Conservation (phyloP, 2,797 vertebrate genomes). For the Odontamblyopus lacepedii region DNA sequence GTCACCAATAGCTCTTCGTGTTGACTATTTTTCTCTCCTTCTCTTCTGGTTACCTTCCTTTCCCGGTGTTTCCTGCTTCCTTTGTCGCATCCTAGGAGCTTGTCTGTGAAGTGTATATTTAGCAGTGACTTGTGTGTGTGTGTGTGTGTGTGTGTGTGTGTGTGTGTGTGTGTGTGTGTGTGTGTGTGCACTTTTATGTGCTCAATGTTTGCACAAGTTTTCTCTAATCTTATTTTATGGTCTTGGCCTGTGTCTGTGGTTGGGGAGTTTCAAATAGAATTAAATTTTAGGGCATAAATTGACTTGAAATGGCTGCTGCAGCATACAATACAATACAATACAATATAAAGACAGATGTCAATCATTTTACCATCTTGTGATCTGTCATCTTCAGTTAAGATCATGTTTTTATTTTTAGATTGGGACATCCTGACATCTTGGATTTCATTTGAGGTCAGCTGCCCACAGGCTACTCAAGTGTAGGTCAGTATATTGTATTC, state of each 20-base stretch:
- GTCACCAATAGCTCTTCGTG: constrained; percentile 5
- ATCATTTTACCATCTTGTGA: background rate
- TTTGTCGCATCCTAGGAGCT: constrained; percentile 56
- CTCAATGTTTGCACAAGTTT: constrained; percentile 53
- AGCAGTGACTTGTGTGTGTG: constrained; percentile 49
- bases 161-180: constrained; percentile 50
- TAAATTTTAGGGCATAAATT: background rate
- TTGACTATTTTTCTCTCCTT: constrained; percentile 12
- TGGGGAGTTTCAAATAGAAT: constrained; percentile 5
- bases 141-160: constrained; percentile 44
- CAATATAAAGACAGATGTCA: background rate
- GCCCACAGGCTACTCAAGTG: background rate
- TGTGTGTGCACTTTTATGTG: constrained; percentile 33
- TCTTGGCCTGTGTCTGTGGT: constrained; percentile 27
- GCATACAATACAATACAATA: too few species aligned
- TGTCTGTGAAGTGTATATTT: constrained; percentile 67
- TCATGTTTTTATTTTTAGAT: background rate
- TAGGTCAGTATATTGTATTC: too few species aligned
- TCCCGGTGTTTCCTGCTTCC: constrained; percentile 48
- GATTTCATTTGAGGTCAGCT: background rate
- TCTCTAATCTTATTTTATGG: constrained; percentile 45
- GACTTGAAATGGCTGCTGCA: background rate
- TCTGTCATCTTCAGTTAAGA: background rate
- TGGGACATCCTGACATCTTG: background rate
- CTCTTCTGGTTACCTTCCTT: constrained; percentile 34